Evolutionary conservation across 2,797 vertebrate species (phyloP), one percentile per base, ranked within the genome.

Genomic region (Sylvilagus floridanus): DNA sequence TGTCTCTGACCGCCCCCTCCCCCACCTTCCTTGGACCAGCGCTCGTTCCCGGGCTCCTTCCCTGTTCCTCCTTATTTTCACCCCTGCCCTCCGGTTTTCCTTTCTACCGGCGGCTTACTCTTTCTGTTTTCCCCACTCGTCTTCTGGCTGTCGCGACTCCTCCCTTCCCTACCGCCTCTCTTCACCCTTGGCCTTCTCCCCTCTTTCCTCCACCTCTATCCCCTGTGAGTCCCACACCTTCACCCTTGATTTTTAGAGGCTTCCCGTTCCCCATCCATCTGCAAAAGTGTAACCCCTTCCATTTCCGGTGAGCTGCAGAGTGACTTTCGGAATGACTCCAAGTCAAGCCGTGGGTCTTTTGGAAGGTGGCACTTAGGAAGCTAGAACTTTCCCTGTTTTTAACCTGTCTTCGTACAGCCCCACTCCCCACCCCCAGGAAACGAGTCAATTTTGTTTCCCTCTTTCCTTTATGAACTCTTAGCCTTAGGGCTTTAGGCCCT

Each of bases 231-330:
- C 68, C 68, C 42, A 84, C 62, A 42, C 75, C 84, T n/a, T n/a
- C 32, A 75, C 35, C 88, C 60, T 87, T 69, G 50, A 68, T 79
- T 91, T 95, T 95, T 84, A 90, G 37, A 72, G 77, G 37, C 66
- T 76, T 66, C 28, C n/a, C 47, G 10, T 54, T 90, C 92, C 85
- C 62, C 71, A 71, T 71, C 37, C 60, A 52, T 60, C 73, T 57
- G 19, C 77, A 73, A 93, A 91, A 96, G 86, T 97, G 96, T 97
- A 96, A 96, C 95, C 93, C 93, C 88, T 96, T 96, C 91, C 35
- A 83, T 92, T 95, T 96, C 91, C 24, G 4, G 78, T 72, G 32
- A 11, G 12, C 75, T 85, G 2, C 42, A 52, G 14, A 60, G 69
- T 79, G 73, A 28, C 42, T 91, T 94, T 86, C 10, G 10, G n/a